phyloP scores from a whole-genome alignment of 2,888 invertebrate species.

The Hyposoter dolosus region DNA sequence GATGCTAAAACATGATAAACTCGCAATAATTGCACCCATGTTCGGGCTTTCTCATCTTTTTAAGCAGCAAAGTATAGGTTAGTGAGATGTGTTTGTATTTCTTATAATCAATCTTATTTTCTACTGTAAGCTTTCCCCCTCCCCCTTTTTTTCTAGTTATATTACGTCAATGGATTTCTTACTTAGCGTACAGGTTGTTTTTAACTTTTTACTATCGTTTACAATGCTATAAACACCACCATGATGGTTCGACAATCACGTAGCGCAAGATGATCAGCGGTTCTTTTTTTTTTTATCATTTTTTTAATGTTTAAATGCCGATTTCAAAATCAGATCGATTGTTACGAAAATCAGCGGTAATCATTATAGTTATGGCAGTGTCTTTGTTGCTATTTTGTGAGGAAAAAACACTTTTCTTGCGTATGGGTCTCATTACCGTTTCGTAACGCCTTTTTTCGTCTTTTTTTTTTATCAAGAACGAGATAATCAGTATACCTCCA shows the following conservation, averaged over 20 bases:
- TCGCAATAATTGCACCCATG: conserved; percentile 72
- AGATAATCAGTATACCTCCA: conserved; percentile 44
- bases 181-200: conserved; percentile 82
- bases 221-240: conserved; percentile 63
- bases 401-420: conserved; percentile 22
- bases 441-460: conserved; percentile 13
- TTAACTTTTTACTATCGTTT: conserved; percentile 81
- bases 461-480: conserved; percentile 23
- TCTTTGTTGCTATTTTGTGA: conserved; percentile 23
- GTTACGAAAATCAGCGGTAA: background rate
- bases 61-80: conserved; percentile 80
- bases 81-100: conserved; percentile 82
- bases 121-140: conserved; percentile 78
- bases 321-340: conserved; percentile 31
- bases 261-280: conserved; percentile 53
- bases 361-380: background rate
- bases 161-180: conserved; percentile 80
- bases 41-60: conserved; percentile 76
- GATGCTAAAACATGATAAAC: conserved; percentile 70
- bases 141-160: conserved; percentile 79
- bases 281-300: conserved; percentile 59
- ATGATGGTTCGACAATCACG: conserved; percentile 53
- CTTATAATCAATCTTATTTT: conserved; percentile 80
- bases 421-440: conserved; percentile 6
- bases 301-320: conserved; percentile 27